Evolutionary conservation across 2,888 invertebrate species (phyloP).

Genomic region (Drosophila rellima): DNA sequence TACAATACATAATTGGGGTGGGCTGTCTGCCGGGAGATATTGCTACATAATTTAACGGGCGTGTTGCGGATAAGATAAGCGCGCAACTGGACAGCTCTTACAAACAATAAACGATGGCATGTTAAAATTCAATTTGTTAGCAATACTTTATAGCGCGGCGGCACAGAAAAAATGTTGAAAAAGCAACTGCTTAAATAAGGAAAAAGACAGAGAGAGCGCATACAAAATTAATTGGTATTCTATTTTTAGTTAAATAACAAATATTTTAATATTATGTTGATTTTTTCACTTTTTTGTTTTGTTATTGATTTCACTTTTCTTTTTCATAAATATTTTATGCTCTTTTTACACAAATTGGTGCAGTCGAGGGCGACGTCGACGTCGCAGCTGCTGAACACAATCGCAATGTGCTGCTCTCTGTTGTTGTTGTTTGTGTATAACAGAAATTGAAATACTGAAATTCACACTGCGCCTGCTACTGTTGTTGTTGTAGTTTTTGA

Average conservation of each 20-base stretch:
- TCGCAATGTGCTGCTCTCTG: slow-evolving; percentile 14
- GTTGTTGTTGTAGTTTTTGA: slow-evolving; percentile 18
- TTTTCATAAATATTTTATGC: slow-evolving; percentile 60
- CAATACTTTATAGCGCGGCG: slow-evolving; percentile 12
- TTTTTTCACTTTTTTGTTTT: slow-evolving; percentile 44
- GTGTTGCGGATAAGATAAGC: slow-evolving; percentile 74
- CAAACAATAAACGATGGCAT: slow-evolving; percentile 45
- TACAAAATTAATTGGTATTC: background rate
- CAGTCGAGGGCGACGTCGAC: slow-evolving; percentile 13
- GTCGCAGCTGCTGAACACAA: slow-evolving; percentile 13
- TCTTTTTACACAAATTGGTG: slow-evolving; percentile 55
- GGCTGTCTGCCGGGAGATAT: slow-evolving; percentile 7
- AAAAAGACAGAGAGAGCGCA: slow-evolving; percentile 15
- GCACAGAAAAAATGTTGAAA: background rate
- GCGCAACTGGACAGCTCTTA: slow-evolving; percentile 29
- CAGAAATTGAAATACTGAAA: slow-evolving; percentile 55
- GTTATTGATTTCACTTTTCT: slow-evolving; percentile 78
- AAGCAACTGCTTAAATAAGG: slow-evolving; percentile 18
- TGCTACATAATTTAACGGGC: slow-evolving; percentile 60
- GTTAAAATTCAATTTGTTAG: slow-evolving; percentile 63
- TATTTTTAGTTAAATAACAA: slow-evolving; percentile 27
- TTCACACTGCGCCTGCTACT: slow-evolving; percentile 15
- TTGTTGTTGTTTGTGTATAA: slow-evolving; percentile 52
- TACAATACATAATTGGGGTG: slow-evolving; percentile 28
- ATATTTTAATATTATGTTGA: slow-evolving; percentile 45